phyloP scores from a whole-genome alignment of 2,888 invertebrate genomes.

The Drosophila dives region DNA sequence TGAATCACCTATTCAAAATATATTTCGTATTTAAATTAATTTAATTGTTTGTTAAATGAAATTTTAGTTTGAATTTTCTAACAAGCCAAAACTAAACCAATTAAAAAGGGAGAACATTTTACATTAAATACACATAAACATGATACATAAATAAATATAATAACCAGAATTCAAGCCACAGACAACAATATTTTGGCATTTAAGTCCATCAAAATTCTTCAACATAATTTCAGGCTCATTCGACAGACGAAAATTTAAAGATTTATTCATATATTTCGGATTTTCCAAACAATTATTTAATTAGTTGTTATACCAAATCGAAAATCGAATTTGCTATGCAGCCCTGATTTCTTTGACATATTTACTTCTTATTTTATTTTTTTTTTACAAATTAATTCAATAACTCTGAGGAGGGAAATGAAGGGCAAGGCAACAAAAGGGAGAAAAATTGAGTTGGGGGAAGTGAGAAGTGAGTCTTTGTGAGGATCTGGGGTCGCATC shows the following conservation, averaged over 20 bases:
- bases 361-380: not conserved
- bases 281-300: not conserved
- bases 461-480: constrained; percentile 23
- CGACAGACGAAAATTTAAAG: not conserved
- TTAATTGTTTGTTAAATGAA: not conserved
- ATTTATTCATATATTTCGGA: not conserved
- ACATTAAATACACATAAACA: not conserved
- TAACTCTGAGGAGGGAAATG: constrained; percentile 11
- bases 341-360: constrained; percentile 37
- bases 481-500: constrained; percentile 55
- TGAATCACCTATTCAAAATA: not conserved
- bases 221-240: not conserved
- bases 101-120: not conserved
- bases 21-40: not conserved
- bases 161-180: not conserved
- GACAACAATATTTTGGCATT: not conserved
- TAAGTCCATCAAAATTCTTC: not conserved
- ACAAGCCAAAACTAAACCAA: not conserved
- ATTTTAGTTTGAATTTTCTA: not conserved
- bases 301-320: not conserved
- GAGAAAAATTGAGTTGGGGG: constrained; percentile 12
- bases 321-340: constrained; percentile 14
- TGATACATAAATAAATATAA: not conserved
- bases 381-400: constrained; percentile 67
- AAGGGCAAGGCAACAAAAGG: constrained; percentile 33